These are phyloP conservation scores for Selene dorsalis DNA, from an alignment of 2,797 vertebrate genomes.

Conservation along the genomic window DNA sequence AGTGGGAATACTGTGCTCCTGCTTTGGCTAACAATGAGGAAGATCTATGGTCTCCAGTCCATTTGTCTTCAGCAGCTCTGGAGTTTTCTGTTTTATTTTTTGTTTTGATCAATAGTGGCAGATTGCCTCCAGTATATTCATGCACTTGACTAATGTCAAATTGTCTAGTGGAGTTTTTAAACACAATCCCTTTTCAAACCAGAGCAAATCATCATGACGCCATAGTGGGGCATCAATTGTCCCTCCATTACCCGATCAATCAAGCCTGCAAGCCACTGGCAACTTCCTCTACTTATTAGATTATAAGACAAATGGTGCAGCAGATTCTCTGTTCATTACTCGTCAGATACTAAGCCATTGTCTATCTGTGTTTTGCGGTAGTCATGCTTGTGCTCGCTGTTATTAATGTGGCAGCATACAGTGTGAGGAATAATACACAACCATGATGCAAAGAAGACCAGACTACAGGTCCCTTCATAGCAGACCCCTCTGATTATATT, in stretches of 20 bases:
- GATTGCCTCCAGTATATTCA: slow-evolving; percentile 31
- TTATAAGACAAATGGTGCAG: slow-evolving; percentile 59
- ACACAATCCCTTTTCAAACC: slow-evolving; percentile 47
- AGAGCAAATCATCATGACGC: slow-evolving; percentile 45
- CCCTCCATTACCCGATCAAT: slow-evolving; percentile 50
- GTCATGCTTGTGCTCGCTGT: slow-evolving; percentile 26
- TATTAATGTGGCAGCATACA: slow-evolving; percentile 59
- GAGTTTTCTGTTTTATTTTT: slow-evolving; percentile 35
- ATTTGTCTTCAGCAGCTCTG: slow-evolving; percentile 32
- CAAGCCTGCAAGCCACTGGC: slow-evolving; percentile 37
- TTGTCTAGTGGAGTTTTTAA: slow-evolving; percentile 59
- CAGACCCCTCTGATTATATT: slow-evolving; percentile 83
- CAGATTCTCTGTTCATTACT: slow-evolving; percentile 59
- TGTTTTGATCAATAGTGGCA: slow-evolving; percentile 46
- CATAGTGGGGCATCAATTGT: slow-evolving; percentile 44
- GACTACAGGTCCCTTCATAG: slow-evolving; percentile 75
- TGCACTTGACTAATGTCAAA: slow-evolving; percentile 54
- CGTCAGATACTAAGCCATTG: slow-evolving; percentile 37
- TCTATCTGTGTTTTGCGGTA: slow-evolving; percentile 34
- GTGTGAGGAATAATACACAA: slow-evolving; percentile 53
- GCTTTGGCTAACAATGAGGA: slow-evolving; percentile 47
- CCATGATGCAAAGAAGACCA: slow-evolving; percentile 57
- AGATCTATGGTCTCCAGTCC: slow-evolving; percentile 22
- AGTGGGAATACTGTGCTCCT: slow-evolving; percentile 45
- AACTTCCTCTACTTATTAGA: slow-evolving; percentile 61